These are phyloP conservation scores for Dipodomys spectabilis DNA, from an alignment of 2,113 vertebrate genomes.

Conservation along the genomic window DNA sequence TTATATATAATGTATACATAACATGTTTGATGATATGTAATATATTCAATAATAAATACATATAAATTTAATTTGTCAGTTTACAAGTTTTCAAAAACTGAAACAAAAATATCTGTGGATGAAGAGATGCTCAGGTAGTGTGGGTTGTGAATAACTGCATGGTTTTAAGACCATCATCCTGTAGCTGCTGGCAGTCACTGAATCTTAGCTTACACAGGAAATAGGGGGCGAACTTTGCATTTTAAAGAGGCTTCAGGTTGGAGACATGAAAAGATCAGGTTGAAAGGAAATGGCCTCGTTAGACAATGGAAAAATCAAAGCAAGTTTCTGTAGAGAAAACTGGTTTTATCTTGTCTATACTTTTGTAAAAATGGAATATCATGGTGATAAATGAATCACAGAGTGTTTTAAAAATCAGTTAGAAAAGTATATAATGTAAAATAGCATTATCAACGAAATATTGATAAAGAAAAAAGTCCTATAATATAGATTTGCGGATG, in stretches of 20 bases:
- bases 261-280: not conserved
- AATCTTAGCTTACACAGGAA: not conserved
- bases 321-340: not conserved
- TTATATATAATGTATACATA: too few species aligned
- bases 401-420: not conserved
- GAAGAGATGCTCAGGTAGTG: not conserved
- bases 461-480: slow-evolving; percentile 12
- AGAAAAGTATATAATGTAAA: not conserved
- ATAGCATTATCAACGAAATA: not conserved
- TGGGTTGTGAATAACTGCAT: not conserved
- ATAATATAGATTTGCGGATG: not conserved
- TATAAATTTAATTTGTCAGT: not conserved
- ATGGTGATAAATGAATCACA: not conserved
- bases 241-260: not conserved
- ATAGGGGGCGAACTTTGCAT: not conserved
- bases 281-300: not conserved
- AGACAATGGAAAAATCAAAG: not conserved
- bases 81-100: not conserved
- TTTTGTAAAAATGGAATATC: not conserved
- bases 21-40: too few species aligned
- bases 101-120: not conserved
- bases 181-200: not conserved
- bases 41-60: not conserved
- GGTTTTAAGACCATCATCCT: not conserved
- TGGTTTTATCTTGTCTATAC: not conserved